Conservation (phyloP, 2,113 vertebrate genomes). For the Pantherophis guttatus region DNA sequence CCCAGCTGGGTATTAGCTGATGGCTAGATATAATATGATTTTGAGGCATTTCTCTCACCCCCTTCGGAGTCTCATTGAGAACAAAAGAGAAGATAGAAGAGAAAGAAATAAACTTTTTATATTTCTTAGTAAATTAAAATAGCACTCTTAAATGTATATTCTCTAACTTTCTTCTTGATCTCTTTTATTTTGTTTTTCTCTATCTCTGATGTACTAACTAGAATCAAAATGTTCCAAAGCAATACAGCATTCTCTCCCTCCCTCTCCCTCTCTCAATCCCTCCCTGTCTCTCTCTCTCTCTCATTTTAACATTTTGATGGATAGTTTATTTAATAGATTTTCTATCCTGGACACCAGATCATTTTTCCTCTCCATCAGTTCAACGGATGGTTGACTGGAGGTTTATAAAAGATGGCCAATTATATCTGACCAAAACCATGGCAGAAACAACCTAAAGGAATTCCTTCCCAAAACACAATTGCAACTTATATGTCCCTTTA, state of each 20-base stretch:
- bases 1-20: background rate
- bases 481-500: too few relatives aligned
- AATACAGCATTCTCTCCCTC: too few relatives aligned
- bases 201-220: background rate
- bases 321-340: background rate
- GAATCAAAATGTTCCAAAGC: background rate
- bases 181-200: background rate
- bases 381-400: background rate
- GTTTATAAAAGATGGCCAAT: background rate
- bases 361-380: background rate
- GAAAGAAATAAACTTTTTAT: background rate
- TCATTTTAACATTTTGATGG: background rate
- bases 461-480: background rate
- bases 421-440: background rate
- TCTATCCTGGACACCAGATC: background rate
- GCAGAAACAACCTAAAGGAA: background rate
- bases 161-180: background rate
- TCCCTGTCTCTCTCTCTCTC: background rate
- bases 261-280: too few relatives aligned
- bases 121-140: background rate
- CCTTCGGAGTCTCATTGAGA: background rate
- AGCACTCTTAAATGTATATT: background rate
- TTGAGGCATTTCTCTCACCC: background rate
- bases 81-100: background rate
- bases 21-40: background rate